Evolutionary conservation across 2,888 invertebrate species (phyloP).

Genomic region (Erebia ligea): DNA sequence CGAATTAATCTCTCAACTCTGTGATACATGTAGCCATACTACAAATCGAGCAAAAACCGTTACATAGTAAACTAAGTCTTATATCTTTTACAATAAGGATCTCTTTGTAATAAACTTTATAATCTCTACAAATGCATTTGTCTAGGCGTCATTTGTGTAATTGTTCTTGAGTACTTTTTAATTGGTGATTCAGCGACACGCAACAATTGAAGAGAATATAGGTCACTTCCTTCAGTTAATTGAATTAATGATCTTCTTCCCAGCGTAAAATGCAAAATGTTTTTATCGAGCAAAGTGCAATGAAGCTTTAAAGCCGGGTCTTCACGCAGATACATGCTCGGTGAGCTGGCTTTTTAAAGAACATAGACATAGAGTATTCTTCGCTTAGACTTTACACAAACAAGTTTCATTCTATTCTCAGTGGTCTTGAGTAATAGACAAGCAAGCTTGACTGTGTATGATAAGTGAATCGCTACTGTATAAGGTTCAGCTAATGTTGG

Average conservation of each 20-base stretch:
- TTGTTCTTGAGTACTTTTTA: constrained; percentile 69
- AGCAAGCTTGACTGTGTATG: too few species aligned
- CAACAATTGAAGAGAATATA: constrained; percentile 63
- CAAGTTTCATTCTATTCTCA: too few species aligned
- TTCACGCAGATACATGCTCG: background rate
- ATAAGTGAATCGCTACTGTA: too few species aligned
- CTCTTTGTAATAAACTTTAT: constrained; percentile 21
- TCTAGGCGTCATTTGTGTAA: constrained; percentile 43
- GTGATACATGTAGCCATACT: background rate
- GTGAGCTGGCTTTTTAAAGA: background rate
- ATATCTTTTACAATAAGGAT: background rate
- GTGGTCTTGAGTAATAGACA: too few species aligned
- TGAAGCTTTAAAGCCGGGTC: constrained; percentile 1
- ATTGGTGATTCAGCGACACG: constrained; percentile 67
- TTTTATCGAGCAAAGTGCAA: constrained; percentile 16
- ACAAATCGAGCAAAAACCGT: background rate
- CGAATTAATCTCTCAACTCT: constrained; percentile 3
- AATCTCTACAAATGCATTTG: constrained; percentile 28
- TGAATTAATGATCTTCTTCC: constrained; percentile 46
- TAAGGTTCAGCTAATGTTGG: too few species aligned
- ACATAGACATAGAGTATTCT: too few species aligned
- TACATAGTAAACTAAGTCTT: constrained; percentile 6
- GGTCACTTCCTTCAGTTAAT: constrained; percentile 54
- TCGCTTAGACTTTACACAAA: too few species aligned
- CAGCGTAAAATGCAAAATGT: constrained; percentile 29